These are phyloP conservation scores for Diploscapter pachys DNA, from an alignment of 1,140 invertebrate genomes.

Conservation along the genomic window DNA sequence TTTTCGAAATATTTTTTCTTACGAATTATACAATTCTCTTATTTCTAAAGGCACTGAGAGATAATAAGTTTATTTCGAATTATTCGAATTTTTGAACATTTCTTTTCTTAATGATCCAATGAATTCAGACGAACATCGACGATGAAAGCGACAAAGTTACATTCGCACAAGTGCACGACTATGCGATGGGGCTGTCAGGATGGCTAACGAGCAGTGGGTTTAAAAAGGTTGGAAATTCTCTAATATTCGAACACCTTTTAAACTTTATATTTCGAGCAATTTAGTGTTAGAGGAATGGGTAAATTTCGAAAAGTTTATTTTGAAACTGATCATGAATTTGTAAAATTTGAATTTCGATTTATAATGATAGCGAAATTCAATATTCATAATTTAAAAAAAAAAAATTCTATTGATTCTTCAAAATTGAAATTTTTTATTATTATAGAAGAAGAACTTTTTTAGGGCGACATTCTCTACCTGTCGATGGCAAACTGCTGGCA, in stretches of 20 bases:
- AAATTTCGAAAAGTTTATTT: too few species aligned
- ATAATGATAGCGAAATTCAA: background rate
- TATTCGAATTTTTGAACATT: background rate
- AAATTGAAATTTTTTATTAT: background rate
- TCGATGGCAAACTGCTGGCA: constrained; percentile 15
- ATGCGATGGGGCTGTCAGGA: background rate
- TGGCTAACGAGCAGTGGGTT: constrained; percentile 21
- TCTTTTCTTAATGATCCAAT: background rate
- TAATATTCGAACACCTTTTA: too few species aligned
- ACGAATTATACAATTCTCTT: too few species aligned
- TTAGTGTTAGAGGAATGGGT: too few species aligned
- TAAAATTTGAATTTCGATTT: background rate
- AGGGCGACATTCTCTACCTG: constrained; percentile 22
- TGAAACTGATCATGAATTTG: background rate
- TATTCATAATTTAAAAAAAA: background rate
- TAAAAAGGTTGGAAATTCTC: constrained; percentile 9
- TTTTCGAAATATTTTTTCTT: too few species aligned
- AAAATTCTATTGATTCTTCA: background rate
- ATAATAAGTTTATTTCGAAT: background rate
- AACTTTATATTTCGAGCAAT: too few species aligned
- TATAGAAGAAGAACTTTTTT: background rate
- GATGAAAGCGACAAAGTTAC: too few species aligned
- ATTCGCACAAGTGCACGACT: too few species aligned
- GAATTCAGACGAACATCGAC: too few species aligned
- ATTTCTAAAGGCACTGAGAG: too few species aligned